Conservation (phyloP, 1,140 invertebrate species). For the Penaeus vannamei region DNA sequence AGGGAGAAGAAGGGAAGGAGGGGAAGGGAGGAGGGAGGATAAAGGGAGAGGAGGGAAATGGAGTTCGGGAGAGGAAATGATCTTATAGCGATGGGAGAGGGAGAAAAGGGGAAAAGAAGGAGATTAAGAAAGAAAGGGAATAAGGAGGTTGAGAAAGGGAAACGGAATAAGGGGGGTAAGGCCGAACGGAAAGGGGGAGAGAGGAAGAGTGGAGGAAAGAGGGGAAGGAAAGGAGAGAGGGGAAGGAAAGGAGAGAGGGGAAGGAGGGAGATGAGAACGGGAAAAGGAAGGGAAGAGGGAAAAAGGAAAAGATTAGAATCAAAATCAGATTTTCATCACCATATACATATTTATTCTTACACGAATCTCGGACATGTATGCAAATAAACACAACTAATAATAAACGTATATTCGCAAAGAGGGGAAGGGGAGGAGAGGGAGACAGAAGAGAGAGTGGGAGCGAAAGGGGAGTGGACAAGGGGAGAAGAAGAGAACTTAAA, state of each 20-base stretch:
- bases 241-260: no score
- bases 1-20: not conserved
- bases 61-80: not conserved
- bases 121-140: no score
- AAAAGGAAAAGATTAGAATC: not conserved
- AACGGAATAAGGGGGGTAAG: not conserved
- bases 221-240: not conserved
- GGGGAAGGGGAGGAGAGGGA: not conserved
- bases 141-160: not conserved
- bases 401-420: not conserved
- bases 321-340: not conserved
- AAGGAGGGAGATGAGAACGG: not conserved
- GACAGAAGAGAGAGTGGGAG: not conserved
- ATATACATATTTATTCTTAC: not conserved
- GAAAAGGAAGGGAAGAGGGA: not conserved
- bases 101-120: no score
- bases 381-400: not conserved
- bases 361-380: not conserved
- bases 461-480: not conserved
- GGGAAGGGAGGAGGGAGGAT: not conserved
- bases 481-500: not conserved
- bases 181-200: no score
- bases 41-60: not conserved
- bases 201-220: no score
- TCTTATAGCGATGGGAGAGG: no score